Conservation (phyloP, 2,113 vertebrate genomes). For the Aphyosemion australe region DNA sequence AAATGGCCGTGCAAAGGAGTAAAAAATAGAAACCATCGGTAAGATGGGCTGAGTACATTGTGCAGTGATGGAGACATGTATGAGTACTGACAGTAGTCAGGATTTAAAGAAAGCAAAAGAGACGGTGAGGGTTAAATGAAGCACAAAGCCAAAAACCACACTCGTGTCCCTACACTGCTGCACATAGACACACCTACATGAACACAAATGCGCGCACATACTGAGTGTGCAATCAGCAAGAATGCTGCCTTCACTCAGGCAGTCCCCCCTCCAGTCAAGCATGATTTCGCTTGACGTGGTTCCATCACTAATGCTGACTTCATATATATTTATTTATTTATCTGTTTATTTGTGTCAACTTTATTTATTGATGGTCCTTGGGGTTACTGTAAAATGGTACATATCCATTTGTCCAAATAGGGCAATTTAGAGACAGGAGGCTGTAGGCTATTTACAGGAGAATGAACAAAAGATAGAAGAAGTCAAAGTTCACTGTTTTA, state of each 20-base stretch:
- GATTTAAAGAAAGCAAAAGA: slow-evolving; percentile 31
- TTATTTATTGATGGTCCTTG: slow-evolving; percentile 80
- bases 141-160: slow-evolving; percentile 27
- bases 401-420: slow-evolving; percentile 69
- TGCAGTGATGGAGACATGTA: slow-evolving; percentile 20
- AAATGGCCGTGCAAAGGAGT: background rate
- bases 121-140: slow-evolving; percentile 36
- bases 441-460: slow-evolving; percentile 53
- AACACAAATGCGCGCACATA: slow-evolving; percentile 31
- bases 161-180: background rate
- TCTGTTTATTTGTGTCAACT: slow-evolving; percentile 78
- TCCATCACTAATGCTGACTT: slow-evolving; percentile 78
- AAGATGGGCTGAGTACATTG: slow-evolving; percentile 9
- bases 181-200: slow-evolving; percentile 27
- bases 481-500: slow-evolving; percentile 64
- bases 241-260: slow-evolving; percentile 50
- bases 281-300: slow-evolving; percentile 69
- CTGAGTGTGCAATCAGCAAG: slow-evolving; percentile 44
- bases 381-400: slow-evolving; percentile 55
- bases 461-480: slow-evolving; percentile 39
- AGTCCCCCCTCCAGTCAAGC: slow-evolving; percentile 65
- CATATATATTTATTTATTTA: slow-evolving; percentile 81
- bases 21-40: slow-evolving; percentile 4
- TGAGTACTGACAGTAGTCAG: slow-evolving; percentile 7
- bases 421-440: slow-evolving; percentile 14